Evolutionary conservation across 2,888 invertebrate species (phyloP), one percentile per base, ranked within the genome.

Genomic region (Quadroppia sp.): DNA sequence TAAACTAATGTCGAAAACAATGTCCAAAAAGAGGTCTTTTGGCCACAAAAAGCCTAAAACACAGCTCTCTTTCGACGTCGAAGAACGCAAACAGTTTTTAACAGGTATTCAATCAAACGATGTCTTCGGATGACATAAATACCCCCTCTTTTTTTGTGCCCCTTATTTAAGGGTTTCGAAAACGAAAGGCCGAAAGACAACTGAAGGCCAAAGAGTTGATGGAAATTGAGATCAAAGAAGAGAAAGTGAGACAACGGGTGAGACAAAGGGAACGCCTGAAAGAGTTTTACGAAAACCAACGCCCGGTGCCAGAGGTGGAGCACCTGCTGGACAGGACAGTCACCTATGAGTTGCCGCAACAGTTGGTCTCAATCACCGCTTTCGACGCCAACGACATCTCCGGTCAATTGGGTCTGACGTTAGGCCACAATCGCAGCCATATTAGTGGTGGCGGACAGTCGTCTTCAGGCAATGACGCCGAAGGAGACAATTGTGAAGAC

Each of bases 151-250:
- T n/a, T n/a, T n/a, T n/a, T n/a, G n/a, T n/a, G n/a, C n/a, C n/a
- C n/a, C n/a, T n/a, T n/a, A n/a, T n/a, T n/a, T n/a, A 40, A 50
- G 50, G 50, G 7, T 50, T 50, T 50, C 50, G 17, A n/a, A 50
- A 50, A 50, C 7, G 50, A 17, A 50, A 50, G 17, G 50, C 50
- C 20, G 50, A 50, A 11, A 9, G 50, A 6, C 7, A 20, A 50
- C 50, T 11, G 17, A 50, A 50, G 20, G 50, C 50, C 17, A 50
- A 50, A 17, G 50, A 50, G 4, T 50, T 20, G 20, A 6, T 50
- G 7, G 17, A 50, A 50, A 17, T n/a, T 17, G 9, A 50, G 50
- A 6, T 50, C 50, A 50, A 17, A 50, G 50, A 50, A 50, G 50
- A 50, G 50, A 50, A 50, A 17, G 6, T 50, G 4, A 50, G 50